Conservation (phyloP, 2,888 invertebrate genomes). For the Stenodema calcarata region DNA sequence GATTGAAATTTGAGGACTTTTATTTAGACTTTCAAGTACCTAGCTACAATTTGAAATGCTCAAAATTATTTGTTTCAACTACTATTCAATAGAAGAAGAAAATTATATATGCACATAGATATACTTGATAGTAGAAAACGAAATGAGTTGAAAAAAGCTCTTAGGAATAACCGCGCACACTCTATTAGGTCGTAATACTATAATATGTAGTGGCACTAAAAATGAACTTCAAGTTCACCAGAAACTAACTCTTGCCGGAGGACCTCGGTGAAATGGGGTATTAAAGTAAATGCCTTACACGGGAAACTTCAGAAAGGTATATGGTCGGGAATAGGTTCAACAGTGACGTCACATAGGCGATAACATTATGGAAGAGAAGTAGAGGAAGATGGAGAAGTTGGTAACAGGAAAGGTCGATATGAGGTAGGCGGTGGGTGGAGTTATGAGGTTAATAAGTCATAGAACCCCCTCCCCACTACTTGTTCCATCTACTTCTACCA, state of each 20-base stretch:
- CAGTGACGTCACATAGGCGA: conserved; percentile 1
- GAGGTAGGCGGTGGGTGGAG: background rate
- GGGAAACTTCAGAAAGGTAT: background rate
- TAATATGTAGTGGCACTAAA: background rate
- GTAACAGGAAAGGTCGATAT: conserved; percentile 9
- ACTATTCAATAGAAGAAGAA: too few species aligned
- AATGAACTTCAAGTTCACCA: background rate
- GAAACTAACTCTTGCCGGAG: background rate
- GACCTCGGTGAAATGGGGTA: background rate
- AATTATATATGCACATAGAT: too few species aligned
- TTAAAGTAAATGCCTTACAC: background rate
- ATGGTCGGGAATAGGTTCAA: background rate
- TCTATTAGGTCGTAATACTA: background rate
- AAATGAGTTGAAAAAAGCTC: background rate
- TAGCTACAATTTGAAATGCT: too few species aligned
- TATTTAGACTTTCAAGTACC: too few species aligned
- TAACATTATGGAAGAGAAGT: conserved; percentile 9
- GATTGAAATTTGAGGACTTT: too few species aligned
- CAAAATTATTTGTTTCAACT: too few species aligned
- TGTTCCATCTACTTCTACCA: background rate
- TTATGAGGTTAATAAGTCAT: conserved; percentile 32
- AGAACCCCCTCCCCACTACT: background rate
- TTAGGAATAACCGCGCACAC: conserved; percentile 2
- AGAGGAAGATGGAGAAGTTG: background rate
- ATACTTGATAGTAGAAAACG: too few species aligned